Percentiles rank a stretch among this genome's conserved stretches.
Evolutionary conservation across 37 sponge, comb jelly and placozoan species (phyloP).

Genomic region (Diacarnus erythraeanus): DNA sequence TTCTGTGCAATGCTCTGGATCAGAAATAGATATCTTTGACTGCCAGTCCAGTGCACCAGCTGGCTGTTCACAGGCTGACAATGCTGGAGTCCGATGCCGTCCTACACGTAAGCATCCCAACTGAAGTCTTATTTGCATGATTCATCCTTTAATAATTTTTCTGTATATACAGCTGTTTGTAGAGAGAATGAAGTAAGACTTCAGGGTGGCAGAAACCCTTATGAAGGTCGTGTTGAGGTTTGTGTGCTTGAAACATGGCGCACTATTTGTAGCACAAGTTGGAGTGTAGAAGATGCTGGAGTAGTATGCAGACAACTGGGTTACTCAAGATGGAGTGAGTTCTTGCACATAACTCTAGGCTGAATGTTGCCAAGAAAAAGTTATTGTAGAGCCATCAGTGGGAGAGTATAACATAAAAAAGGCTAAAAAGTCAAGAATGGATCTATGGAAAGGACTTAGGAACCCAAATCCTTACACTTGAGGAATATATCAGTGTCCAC

Average conservation of each 20-base stretch:
- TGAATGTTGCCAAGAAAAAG: no score
- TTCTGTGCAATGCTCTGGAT: conserved; percentile 31
- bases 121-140: background rate
- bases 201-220: background rate
- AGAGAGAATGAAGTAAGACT: background rate
- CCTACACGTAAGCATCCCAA: conserved; percentile 6
- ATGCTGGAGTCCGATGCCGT: conserved; percentile 17
- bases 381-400: background rate
- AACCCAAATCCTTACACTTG: no score
- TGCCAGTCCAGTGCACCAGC: background rate
- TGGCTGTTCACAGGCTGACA: conserved; percentile 11
- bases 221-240: conserved; percentile 21
- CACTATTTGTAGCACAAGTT: background rate
- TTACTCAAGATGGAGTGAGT: conserved; percentile 13
- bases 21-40: conserved; percentile 16
- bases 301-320: conserved; percentile 28
- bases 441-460: no score
- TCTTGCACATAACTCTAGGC: conserved; percentile 4
- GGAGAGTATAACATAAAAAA: background rate
- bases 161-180: conserved; percentile 14
- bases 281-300: conserved; percentile 14
- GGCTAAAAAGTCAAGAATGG: background rate
- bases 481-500: no score
- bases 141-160: background rate
- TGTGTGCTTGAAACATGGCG: conserved; percentile 21